Base-by-base conservation (phyloP, 2,888 invertebrate species). In the Carpatolechia fugitivella region DNA sequence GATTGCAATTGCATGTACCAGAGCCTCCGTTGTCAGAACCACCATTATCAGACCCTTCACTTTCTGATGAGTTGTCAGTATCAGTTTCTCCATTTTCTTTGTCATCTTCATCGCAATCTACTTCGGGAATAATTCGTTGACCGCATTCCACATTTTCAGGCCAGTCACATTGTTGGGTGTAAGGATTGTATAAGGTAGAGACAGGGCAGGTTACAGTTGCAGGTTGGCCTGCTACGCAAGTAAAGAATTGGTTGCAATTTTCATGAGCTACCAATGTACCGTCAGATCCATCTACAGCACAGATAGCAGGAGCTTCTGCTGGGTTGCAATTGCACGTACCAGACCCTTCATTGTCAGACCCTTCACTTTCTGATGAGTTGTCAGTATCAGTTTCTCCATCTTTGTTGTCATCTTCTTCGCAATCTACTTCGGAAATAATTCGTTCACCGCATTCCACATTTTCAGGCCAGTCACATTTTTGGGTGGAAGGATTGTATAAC, bases 391-490 rank as follows among this genome's bases (percentile, higher is more conserved):
- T 56, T 4, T 55, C 54, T 10, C 46, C 56, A 1, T 41, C 52
- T n/a, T 44, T 58, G 6, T 46, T 52, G 29, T 46, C 57, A 10
- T 44, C 20, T 14, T 29, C 38, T 3, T 30, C 56, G 13, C 56
- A 62, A 20, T 35, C 55, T 3, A 13, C 55, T 0, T 40, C 60
- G 13, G 61, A 56, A 38, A 62, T 59, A 3, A 57, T 31, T 50
- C 56, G 70, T n/a, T 69, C 62, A 0, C 68, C 71, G 52, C 81
- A 82, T 0, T 68, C 56, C 1, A 80, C 78, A 44, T 70, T 65
- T 1, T 60, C 35, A 0, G 76, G 67, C 38, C 38, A 38, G 7
- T 38, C 38, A 7, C 38, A 38, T 16, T 38, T 1, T 7, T 38
- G 13, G 8, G 4, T 38, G 38, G 13, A 38, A 14, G 38, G 38